Base-by-base conservation (phyloP, 1,140 invertebrate genomes). In the Bombus consobrinus region DNA sequence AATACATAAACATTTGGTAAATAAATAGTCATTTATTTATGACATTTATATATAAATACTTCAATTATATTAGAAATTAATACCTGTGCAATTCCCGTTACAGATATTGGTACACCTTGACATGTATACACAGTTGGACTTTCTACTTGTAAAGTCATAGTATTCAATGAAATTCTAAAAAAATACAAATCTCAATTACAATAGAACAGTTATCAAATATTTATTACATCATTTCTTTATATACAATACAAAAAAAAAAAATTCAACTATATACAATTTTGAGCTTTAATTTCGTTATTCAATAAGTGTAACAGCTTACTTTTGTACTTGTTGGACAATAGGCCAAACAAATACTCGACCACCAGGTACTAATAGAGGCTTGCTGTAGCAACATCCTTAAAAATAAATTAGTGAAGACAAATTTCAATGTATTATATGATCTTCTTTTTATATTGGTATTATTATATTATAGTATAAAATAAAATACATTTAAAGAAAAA, bases 331-430 rank as follows among this genome's bases (percentile, higher is more conserved):
- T 94, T 99, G 99, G 81, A 99, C 97, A 18, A 97, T 95, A 22
- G 99, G 99, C 98, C 98, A 99, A 6, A 99, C 99, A 96, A 99
- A 99, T 39, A 98, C 98, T 86, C 99, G 96, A 32, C 99, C 99
- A 89, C 99, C 99, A 81, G 99, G 98, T 66, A 99, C 98, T 81
- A 99, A 94, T 37, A 98, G 94, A 64, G 98, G 98, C 95, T 98
- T 98, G 89, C 97, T 97, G 95, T 99, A 98, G 94, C 98, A 99
- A 94, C 98, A 98, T 97, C 98, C 98, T 98, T 93, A 59, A 94
- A 77, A 62, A 22, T 76, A 87, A 77, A 83, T 83, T 32, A 62
- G 18, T 59, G 37, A 28, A 34, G 3, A 43, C 37, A 78, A 68
- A 84, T n/a, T 66, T 15, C 6, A 22, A 18, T 2, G 10, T 59